Evolutionary conservation across 2,888 invertebrate genomes (phyloP).

Genomic region (Tanytarsus gracilentus): DNA sequence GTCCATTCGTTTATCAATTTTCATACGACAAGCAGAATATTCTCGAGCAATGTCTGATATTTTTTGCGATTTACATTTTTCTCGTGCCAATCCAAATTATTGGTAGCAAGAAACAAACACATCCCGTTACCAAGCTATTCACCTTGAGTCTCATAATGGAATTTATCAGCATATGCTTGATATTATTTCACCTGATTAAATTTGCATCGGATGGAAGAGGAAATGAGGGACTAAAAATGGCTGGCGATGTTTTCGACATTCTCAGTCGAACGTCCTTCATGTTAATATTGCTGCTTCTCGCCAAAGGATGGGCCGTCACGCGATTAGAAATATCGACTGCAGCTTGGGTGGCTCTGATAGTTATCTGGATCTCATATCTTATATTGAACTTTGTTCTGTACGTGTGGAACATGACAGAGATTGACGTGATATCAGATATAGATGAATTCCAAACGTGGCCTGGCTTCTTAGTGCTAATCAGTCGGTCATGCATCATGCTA

Average conservation of each 20-base stretch:
- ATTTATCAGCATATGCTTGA: conserved; percentile 75
- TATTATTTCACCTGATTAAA: conserved; percentile 78
- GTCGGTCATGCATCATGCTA: conserved; percentile 71
- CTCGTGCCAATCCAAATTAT: conserved; percentile 84
- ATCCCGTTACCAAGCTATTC: conserved; percentile 84
- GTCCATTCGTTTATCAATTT: conserved; percentile 87
- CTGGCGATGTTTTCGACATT: conserved; percentile 88
- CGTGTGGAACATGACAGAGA: conserved; percentile 95
- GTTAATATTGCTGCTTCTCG: conserved; percentile 79
- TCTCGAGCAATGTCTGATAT: conserved; percentile 79
- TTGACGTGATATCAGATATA: conserved; percentile 90
- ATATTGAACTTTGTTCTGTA: conserved; percentile 85
- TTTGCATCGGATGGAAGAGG: conserved; percentile 89
- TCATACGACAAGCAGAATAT: conserved; percentile 94
- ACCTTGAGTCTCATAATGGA: conserved; percentile 79
- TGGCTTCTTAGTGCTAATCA: conserved; percentile 84
- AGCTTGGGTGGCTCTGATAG: conserved; percentile 47
- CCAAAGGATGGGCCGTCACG: conserved; percentile 96
- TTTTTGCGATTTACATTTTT: conserved; percentile 76
- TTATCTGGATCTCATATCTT: conserved; percentile 84
- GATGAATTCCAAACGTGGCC: conserved; percentile 98
- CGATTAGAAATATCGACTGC: conserved; percentile 81
- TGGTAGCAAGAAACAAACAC: conserved; percentile 78
- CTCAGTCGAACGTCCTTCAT: conserved; percentile 91
- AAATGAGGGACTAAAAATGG: conserved; percentile 66